Conservation (phyloP, 1,140 invertebrate species). For the Hypothenemus hampei region DNA sequence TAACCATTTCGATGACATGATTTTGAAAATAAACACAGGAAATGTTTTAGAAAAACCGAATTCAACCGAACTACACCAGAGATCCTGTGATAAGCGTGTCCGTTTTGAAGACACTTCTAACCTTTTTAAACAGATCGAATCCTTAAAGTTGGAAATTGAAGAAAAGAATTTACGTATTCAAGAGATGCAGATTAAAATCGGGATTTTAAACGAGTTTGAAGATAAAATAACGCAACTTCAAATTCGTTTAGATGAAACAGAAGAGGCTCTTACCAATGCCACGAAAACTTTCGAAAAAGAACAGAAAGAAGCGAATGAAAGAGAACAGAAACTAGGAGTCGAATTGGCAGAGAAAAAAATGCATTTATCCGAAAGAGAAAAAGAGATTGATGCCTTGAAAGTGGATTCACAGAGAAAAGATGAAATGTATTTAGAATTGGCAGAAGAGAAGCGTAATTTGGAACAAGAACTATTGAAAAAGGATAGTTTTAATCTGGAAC, state of each 20-base stretch:
- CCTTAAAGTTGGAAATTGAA: constrained; percentile 23
- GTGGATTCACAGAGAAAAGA: constrained; percentile 55
- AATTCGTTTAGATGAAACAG: constrained; percentile 51
- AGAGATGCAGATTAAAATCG: constrained; percentile 26
- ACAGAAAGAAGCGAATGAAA: constrained; percentile 51
- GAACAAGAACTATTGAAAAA: constrained; percentile 31
- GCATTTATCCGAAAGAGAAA: constrained; percentile 51
- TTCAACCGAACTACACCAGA: constrained; percentile 16
- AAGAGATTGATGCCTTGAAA: constrained; percentile 54
- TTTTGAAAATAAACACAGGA: not conserved
- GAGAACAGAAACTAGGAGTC: constrained; percentile 53
- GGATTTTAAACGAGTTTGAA: constrained; percentile 51
- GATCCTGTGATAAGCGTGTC: constrained; percentile 37
- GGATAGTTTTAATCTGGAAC: constrained; percentile 32
- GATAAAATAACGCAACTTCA: constrained; percentile 51
- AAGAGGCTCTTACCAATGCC: constrained; percentile 48
- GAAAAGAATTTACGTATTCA: constrained; percentile 32
- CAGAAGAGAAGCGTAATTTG: constrained; percentile 49
- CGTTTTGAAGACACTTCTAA: constrained; percentile 36
- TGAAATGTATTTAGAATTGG: constrained; percentile 56
- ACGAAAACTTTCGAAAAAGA: constrained; percentile 55
- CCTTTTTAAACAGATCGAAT: constrained; percentile 23
- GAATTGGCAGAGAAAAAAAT: constrained; percentile 54
- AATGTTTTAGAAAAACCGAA: not conserved
- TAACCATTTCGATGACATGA: not conserved